Base-by-base conservation (phyloP, 2,113 vertebrate genomes). In the Helogale parvula region DNA sequence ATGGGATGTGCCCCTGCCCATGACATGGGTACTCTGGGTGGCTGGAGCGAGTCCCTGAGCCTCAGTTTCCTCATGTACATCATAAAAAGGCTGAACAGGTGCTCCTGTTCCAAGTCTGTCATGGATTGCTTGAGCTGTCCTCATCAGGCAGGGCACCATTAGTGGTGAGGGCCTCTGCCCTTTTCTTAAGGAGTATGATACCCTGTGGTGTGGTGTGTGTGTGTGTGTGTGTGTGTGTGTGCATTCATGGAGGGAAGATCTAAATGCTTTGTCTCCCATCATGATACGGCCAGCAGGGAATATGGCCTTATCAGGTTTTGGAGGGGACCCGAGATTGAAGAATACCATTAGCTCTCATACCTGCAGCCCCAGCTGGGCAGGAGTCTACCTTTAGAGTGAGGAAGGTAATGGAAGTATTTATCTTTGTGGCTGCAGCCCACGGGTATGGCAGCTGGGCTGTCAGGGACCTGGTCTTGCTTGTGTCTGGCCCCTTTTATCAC, bases 41-140 rank as follows among this genome's bases (percentile, higher is more conserved):
- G 27, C 5, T 33, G 9, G 81, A 86, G 52, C 29, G 65, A 86
- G 45, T 52, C 63, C 35, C 25, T 66, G 21, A 35, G 66, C 35
- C 35, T 87, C 45, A 33, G 17, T 81, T 38, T 66, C n/a, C 16
- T 45, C 52, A 29, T 4, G 41, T 41, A 5, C 41, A 41, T 41
- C 41, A 41, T 41, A 41, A 12, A 41, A 41, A 41, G 41, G 3
- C 41, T 41, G 5, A 72, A 50, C 12, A 33, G 10, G 41, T 65
- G 77, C 77, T 74, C 52, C 52, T 12, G 33, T 66, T 69, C 33
- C 71, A 63, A 13, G 27, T 29, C n/a, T 83, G 66, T 52, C 14
- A 0, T 14, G 23, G 1, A 33, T 35, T 47, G 10, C 21, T 16
- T 41, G 41, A 41, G 41, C 0, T 2, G 15, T 14, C 33, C 72